Evolutionary conservation across 2,888 invertebrate genomes (phyloP), one percentile per base, ranked within the genome.

Genomic region (Drosophila maculinotata): DNA sequence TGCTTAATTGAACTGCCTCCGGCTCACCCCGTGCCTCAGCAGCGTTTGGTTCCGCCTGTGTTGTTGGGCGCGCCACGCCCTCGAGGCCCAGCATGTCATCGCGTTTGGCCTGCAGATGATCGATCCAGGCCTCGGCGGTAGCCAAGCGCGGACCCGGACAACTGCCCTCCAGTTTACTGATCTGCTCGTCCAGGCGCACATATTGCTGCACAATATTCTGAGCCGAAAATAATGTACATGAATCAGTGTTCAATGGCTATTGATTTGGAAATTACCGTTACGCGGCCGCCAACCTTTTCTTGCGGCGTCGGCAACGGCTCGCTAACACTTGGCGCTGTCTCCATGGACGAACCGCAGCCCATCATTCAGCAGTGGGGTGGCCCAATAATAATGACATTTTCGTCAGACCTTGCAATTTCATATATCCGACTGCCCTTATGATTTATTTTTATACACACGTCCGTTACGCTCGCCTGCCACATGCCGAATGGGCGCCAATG

Each of bases 121-220:
- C 90, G 12, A 92, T 77, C 91, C 91, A 92, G 3, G 91, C 91
- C 36, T 91, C 91, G 28, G 83, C 87, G 2, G 91, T 91, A 36
- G 90, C 90, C 79, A 91, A 64, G 4, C 91, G 84, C 6, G 92
- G 91, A 7, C 91, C 91, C 0, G 92, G 91, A 64, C 91, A 90
- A 2, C 69, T 76, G 39, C 81, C 86, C 67, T 92, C 92, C 59
- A 91, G 17, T 51, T 88, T 87, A 58, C 88, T 83, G 17, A 92
- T 91, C 69, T 87, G 83, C 31, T 89, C 89, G 53, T 92, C 91
- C 10, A 91, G 62, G 1, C 88, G 87, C 28, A 89, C 85, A 70
- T 90, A 91, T 62, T 91, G 90, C 31, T 82, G 76, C 17, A 91
- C 87, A 39, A 90, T 70, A 38, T 79, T 78, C 53, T 70, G 49